Evolutionary conservation across 2,888 invertebrate genomes (phyloP).

Genomic region (Leucophora obtusa): DNA sequence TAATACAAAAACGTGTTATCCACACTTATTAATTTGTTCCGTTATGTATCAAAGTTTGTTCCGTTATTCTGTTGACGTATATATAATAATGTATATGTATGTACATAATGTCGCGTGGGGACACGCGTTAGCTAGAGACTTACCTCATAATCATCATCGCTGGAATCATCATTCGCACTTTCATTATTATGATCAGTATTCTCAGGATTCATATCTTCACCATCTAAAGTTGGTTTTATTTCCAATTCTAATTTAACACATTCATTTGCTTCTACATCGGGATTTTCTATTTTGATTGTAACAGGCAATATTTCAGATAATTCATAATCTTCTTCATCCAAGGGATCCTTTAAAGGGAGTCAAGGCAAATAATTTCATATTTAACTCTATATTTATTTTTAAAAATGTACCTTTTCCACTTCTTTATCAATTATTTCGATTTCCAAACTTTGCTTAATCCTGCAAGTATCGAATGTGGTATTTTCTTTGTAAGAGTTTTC

Average conservation of each 20-base stretch:
- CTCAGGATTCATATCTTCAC: neutral
- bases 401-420: neutral
- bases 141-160: conserved; percentile 41
- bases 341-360: conserved; percentile 41
- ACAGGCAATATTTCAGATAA: neutral
- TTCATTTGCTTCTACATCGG: neutral
- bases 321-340: conserved; percentile 32
- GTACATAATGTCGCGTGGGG: no score
- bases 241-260: neutral
- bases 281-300: conserved; percentile 14
- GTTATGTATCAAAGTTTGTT: no score
- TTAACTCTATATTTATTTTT: neutral
- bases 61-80: no score
- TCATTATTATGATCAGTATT: neutral
- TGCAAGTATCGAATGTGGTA: neutral
- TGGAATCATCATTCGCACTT: neutral
- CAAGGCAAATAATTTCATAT: neutral
- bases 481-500: neutral
- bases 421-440: neutral
- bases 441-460: no score
- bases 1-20: no score
- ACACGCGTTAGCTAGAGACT: neutral
- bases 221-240: no score
- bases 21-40: no score
- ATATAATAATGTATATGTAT: no score